These are phyloP conservation scores for Melipona beecheii DNA, from an alignment of 2,888 invertebrate genomes.

Conservation along the genomic window DNA sequence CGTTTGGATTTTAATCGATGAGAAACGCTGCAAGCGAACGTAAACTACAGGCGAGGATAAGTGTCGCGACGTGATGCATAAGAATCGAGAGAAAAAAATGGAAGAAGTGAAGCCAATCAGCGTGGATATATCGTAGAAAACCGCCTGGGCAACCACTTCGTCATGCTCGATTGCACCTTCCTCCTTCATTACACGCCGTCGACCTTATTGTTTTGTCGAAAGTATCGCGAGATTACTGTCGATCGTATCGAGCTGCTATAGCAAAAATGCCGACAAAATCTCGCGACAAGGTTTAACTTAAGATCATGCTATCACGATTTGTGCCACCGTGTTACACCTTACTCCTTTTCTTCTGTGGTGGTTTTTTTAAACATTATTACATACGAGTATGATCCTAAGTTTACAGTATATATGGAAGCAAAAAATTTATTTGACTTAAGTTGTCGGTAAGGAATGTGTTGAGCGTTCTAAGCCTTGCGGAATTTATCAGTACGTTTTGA, in stretches of 20 bases:
- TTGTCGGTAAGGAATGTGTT: background rate
- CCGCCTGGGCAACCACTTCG: constrained; percentile 56
- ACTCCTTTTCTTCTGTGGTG: background rate
- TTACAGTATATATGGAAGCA: background rate
- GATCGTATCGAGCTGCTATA: constrained; percentile 35
- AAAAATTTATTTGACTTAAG: background rate
- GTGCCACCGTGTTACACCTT: constrained; percentile 37
- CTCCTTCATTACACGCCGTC: constrained; percentile 78
- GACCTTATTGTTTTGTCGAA: constrained; percentile 79
- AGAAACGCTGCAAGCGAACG: constrained; percentile 13
- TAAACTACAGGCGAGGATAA: constrained; percentile 50
- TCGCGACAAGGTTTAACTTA: background rate
- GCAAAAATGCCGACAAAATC: constrained; percentile 20
- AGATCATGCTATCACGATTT: background rate
- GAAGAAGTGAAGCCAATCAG: constrained; percentile 9
- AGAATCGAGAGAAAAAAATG: constrained; percentile 3
- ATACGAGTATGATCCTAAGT: background rate
- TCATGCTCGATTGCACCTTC: constrained; percentile 76
- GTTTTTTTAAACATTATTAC: background rate
- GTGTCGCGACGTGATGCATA: constrained; percentile 51
- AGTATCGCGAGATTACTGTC: constrained; percentile 62
- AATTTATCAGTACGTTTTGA: background rate
- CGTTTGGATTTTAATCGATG: constrained; percentile 43
- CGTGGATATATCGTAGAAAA: constrained; percentile 53
- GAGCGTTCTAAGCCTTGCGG: background rate